Conservation (phyloP, 1,140 invertebrate species). For the Drosophila arizonae region DNA sequence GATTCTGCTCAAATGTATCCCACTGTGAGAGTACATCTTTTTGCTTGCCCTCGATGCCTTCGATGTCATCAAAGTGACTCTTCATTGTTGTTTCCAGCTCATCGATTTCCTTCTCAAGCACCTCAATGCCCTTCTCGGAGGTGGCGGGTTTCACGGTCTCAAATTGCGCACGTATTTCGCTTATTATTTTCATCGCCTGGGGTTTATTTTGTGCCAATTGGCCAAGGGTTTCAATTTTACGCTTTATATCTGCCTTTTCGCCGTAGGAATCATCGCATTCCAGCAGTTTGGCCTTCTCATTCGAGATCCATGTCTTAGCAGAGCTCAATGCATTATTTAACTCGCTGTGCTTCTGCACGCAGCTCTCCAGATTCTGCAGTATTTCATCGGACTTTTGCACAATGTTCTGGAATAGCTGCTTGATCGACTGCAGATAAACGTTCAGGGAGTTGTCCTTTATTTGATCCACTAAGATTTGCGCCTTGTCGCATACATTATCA, state of each 20-base stretch:
- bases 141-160: slow-evolving; percentile 91
- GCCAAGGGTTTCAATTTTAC: slow-evolving; percentile 88
- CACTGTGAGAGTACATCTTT: slow-evolving; percentile 91
- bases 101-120: slow-evolving; percentile 89
- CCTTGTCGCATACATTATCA: slow-evolving; percentile 95
- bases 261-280: slow-evolving; percentile 91
- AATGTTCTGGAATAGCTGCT: slow-evolving; percentile 94
- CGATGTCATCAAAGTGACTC: slow-evolving; percentile 87
- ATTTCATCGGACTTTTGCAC: slow-evolving; percentile 94
- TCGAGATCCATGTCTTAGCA: slow-evolving; percentile 91
- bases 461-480: slow-evolving; percentile 93
- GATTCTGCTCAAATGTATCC: slow-evolving; percentile 92
- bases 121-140: slow-evolving; percentile 89
- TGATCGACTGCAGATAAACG: slow-evolving; percentile 94
- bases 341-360: slow-evolving; percentile 92
- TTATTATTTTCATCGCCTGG: slow-evolving; percentile 88
- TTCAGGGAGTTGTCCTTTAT: slow-evolving; percentile 94
- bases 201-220: slow-evolving; percentile 88
- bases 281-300: slow-evolving; percentile 89
- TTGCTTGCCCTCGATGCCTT: slow-evolving; percentile 87
- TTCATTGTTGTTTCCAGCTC: slow-evolving; percentile 87
- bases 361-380: slow-evolving; percentile 92
- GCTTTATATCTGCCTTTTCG: slow-evolving; percentile 90
- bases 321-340: slow-evolving; percentile 88
- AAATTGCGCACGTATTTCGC: slow-evolving; percentile 87